Evolutionary conservation across 2,888 invertebrate species (phyloP), one percentile per base, ranked within the genome.

Genomic region (Dolichomitus sp.): DNA sequence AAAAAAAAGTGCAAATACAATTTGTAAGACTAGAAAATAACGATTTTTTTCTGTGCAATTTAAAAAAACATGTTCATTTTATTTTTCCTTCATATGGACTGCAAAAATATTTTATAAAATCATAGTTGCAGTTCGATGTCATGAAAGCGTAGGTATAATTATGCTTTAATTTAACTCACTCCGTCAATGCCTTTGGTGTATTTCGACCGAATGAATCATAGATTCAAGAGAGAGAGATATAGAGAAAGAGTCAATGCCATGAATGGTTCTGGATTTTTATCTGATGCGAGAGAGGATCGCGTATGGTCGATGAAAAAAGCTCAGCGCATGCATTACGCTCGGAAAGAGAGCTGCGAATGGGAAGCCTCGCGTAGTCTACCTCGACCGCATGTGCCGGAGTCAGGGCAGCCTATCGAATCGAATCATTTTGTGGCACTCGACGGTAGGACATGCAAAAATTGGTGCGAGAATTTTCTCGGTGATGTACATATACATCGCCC

Each of bases 391-490:
- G 57, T 63, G 70, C 54, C 48, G 48, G 45, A 61, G 59, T 57
- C 48, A 57, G 48, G 27, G 52, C 50, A 57, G 59, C 57, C 73
- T 82, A 83, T 80, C 72, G 80, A 84, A 83, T 83, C 65, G 68
- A 74, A 84, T 83, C 75, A 77, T 80, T 75, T 68, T 52, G 54
- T 45, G 63, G 54, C 54, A 54, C 69, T 80, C 76, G 80, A 63
- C 54, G 48, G 27, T 73, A 45, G 76, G 66, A 78, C 66, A 78
- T 75, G 78, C 72, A 75, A 72, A 82, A 84, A 83, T 77, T 80
- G 80, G 48, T 66, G 74, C 74, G 84, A 74, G 80, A 80, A 50
- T 65, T 61, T 76, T 74, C 59, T 14, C 33, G 70, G 14, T 57
- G 27, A 65, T 57, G 50, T 27, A 70, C 19, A 42, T 37, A n/a